Conservation (phyloP, 2,888 invertebrate genomes). For the Aproaerema taeniolella region DNA sequence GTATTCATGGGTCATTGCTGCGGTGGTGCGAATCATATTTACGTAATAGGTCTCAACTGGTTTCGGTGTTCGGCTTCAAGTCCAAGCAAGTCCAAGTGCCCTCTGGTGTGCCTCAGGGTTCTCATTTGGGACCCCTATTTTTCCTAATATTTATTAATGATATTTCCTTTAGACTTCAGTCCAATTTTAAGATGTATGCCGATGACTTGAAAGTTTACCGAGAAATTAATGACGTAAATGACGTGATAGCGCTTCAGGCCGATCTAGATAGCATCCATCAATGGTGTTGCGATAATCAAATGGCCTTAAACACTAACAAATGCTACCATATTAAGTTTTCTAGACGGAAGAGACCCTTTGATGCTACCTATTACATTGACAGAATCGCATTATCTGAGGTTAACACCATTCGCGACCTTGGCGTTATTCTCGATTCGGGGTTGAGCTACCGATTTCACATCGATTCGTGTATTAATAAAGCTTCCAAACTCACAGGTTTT, state of each 20-base stretch:
- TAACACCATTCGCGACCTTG: no score
- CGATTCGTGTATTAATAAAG: no score
- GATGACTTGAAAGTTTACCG: background rate
- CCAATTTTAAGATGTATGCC: background rate
- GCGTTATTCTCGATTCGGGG: no score
- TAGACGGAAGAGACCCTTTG: no score
- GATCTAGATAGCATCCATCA: background rate
- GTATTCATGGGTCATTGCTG: background rate
- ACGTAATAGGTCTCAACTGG: background rate
- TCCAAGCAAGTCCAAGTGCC: background rate
- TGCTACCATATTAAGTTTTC: background rate
- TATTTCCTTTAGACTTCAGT: background rate
- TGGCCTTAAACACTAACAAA: background rate
- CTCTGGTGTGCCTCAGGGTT: background rate
- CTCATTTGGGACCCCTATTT: background rate
- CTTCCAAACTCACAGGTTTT: no score
- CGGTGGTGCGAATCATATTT: background rate
- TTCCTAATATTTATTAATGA: background rate
- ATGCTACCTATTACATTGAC: no score
- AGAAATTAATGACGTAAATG: background rate
- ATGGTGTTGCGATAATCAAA: background rate
- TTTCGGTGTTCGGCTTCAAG: background rate
- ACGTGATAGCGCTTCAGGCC: background rate
- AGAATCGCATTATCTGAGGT: no score
- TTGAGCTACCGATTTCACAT: no score